These are phyloP conservation scores for Idaea aversata DNA, from an alignment of 2,888 invertebrate species.

Conservation along the genomic window DNA sequence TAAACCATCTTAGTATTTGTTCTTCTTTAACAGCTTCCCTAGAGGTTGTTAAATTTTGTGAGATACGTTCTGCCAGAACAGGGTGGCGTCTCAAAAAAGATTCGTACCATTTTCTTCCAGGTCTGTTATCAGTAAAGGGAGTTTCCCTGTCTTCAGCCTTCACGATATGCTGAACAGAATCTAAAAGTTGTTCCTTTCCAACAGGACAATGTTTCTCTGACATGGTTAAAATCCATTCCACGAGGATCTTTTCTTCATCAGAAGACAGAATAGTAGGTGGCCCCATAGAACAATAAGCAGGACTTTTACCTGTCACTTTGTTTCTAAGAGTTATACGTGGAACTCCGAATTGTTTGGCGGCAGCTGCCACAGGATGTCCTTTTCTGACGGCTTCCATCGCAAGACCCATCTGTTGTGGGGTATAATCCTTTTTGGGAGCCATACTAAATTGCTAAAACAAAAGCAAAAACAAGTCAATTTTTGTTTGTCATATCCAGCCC, in stretches of 20 bases:
- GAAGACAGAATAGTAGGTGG: too few relatives aligned
- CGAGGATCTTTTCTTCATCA: background rate
- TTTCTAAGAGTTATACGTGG: conserved; percentile 8
- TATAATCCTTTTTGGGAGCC: conserved; percentile 7
- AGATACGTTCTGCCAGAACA: background rate
- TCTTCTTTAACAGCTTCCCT: too few relatives aligned
- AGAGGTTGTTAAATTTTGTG: conserved; percentile 8
- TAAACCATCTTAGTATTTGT: too few relatives aligned
- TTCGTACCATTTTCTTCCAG: conserved; percentile 7
- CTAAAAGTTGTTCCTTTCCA: conserved; percentile 6
- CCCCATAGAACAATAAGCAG: too few relatives aligned
- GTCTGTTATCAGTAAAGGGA: conserved; percentile 7
- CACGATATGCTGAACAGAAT: conserved; percentile 6
- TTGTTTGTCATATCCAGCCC: too few relatives aligned
- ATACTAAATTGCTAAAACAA: too few relatives aligned
- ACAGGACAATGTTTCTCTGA: conserved; percentile 8
- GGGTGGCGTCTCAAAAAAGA: conserved; percentile 12
- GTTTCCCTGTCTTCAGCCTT: background rate
- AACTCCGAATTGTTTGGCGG: conserved; percentile 10
- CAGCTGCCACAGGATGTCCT: conserved; percentile 7
- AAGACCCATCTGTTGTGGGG: conserved; percentile 8
- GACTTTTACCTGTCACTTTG: conserved; percentile 7
- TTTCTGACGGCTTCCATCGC: conserved; percentile 10
- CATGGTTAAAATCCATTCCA: conserved; percentile 4
- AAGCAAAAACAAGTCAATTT: too few relatives aligned